phyloP scores from a whole-genome alignment of 2,888 invertebrate genomes.

The Conomelus anceps region DNA sequence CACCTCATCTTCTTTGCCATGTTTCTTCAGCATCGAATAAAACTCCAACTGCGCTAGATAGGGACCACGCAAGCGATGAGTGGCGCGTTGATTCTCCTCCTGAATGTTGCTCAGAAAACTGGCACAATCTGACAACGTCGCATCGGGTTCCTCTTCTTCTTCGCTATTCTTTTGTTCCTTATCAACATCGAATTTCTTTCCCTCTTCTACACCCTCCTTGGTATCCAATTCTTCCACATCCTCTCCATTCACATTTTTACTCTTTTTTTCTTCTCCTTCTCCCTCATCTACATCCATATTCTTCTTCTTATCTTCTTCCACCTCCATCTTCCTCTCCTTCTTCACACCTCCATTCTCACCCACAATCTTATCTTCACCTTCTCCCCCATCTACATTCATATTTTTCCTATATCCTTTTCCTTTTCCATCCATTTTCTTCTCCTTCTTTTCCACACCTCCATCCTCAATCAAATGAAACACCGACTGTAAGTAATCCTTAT shows the following conservation, averaged over 20 bases:
- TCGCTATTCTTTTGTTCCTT: constrained; percentile 45
- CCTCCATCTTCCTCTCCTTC: background rate
- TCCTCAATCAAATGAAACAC: constrained; percentile 24
- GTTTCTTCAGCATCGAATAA: constrained; percentile 53
- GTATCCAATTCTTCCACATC: constrained; percentile 40
- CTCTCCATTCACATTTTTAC: constrained; percentile 40
- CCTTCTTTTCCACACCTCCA: constrained; percentile 38
- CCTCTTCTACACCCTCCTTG: constrained; percentile 33
- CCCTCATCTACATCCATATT: constrained; percentile 36
- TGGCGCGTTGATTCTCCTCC: constrained; percentile 23
- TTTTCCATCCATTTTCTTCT: constrained; percentile 38
- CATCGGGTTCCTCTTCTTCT: constrained; percentile 30
- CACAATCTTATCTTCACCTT: background rate
- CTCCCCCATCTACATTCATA: constrained; percentile 38
- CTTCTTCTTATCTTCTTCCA: constrained; percentile 45
- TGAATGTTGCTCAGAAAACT: constrained; percentile 41
- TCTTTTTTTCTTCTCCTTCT: no score
- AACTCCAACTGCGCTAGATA: constrained; percentile 76
- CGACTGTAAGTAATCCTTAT: constrained; percentile 45
- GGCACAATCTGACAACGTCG: constrained; percentile 40
- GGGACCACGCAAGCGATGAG: constrained; percentile 59
- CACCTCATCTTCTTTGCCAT: constrained; percentile 48
- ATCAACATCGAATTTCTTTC: background rate
- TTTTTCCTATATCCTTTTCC: constrained; percentile 38
- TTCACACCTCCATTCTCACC: constrained; percentile 46